Conservation (phyloP, 2,888 invertebrate species). For the Lochmaea capreae region DNA sequence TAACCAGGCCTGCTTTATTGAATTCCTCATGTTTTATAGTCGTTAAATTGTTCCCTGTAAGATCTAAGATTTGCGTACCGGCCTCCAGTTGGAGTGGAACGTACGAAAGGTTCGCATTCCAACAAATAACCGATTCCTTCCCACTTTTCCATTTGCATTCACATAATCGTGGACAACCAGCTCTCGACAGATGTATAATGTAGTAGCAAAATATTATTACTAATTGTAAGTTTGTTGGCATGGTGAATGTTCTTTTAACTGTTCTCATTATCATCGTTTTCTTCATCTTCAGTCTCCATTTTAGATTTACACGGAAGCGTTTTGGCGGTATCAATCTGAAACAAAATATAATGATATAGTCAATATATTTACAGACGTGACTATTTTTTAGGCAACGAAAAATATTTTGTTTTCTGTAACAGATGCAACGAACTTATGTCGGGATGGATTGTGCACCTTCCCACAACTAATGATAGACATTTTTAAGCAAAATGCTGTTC, state of each 20-base stretch:
- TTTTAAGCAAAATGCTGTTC: too few species aligned
- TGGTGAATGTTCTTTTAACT: slow-evolving; percentile 48
- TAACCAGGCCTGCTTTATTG: slow-evolving; percentile 78
- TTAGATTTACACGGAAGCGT: slow-evolving; percentile 17
- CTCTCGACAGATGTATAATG: slow-evolving; percentile 65
- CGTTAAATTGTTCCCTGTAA: slow-evolving; percentile 79
- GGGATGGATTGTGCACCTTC: too few species aligned
- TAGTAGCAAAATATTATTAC: slow-evolving; percentile 57
- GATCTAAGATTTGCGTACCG: slow-evolving; percentile 83
- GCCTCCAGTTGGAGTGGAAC: slow-evolving; percentile 81
- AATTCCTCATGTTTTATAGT: slow-evolving; percentile 80
- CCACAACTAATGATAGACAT: too few species aligned
- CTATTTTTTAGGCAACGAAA: too few species aligned
- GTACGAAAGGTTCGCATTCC: slow-evolving; percentile 78
- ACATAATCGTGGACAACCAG: slow-evolving; percentile 81
- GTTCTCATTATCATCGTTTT: slow-evolving; percentile 45
- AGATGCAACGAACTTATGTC: too few species aligned
- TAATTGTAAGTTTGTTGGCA: slow-evolving; percentile 46
- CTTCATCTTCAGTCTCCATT: slow-evolving; percentile 52
- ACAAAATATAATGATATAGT: slow-evolving; percentile 12
- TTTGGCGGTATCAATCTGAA: slow-evolving; percentile 16
- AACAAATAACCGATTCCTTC: slow-evolving; percentile 86
- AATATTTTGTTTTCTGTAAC: too few species aligned
- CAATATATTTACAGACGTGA: not conserved
- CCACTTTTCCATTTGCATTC: slow-evolving; percentile 92